Evolutionary conservation across 1,140 invertebrate species (phyloP), one percentile per base, ranked within the genome.

Genomic region (Temnothorax longispinosus): DNA sequence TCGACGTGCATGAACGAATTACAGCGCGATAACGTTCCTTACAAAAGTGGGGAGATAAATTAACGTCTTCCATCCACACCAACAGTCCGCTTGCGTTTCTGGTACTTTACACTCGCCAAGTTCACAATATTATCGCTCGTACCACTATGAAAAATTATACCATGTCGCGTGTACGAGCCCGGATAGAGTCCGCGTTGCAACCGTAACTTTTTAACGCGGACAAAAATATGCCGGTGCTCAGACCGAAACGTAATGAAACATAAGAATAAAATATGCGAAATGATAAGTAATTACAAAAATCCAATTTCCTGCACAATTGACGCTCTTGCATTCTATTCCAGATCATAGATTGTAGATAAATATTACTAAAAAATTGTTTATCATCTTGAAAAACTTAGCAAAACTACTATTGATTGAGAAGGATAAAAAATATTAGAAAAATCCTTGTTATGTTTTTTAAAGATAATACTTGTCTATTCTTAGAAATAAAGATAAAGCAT

Each of bases 111-210:
- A 75, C 80, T 84, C 41, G 69, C 80, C 78, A 75, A 84, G 69
- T 84, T 84, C 80, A 74, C 80, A 84, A 84, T 84, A 84, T 84
- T 84, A 84, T 84, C 69, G 80, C 69, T 50, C 69, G 80, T n/a
- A 75, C 58, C 69, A 50, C 69, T 60, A 84, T 84, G 54, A 84
- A 84, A 84, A 84, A 84, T 84, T 84, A 41, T 60, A 11, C 32
- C 27, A 27, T 44, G 54, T 84, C 80, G 80, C 18, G 41, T 38
- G 38, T 38, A 60, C 41, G 41, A 62, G 54, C 41, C 21, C 41
- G 41, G 18, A 38, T 72, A 60, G 38, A 82, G 67, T 82, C 18
- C 67, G 65, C 65, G 32, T 60, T 74, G 32, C 69, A 60, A 75
- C 18, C 54, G 41, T 71, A 81, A 72, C 41, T 60, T 75, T 84